A percentile compares a stretch with the other conserved stretches of the same genome.
phyloP scores from a whole-genome alignment of 2,888 invertebrate species.

The Chorisops tibialis region DNA sequence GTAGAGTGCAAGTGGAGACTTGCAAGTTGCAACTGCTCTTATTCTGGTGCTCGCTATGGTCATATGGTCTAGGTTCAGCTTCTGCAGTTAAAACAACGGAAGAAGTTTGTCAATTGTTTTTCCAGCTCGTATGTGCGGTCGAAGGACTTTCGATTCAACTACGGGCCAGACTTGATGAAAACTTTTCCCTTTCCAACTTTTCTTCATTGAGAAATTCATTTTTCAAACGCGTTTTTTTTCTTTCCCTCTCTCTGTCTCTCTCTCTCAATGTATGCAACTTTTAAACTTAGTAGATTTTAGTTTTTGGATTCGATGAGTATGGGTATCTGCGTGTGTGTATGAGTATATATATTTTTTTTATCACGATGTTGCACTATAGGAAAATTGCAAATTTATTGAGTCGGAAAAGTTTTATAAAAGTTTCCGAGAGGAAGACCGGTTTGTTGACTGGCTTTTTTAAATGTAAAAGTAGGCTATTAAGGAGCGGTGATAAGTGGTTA shows the following conservation, averaged over 20 bases:
- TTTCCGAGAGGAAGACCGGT: neutral
- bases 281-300: constrained; percentile 2
- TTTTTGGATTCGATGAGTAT: neutral
- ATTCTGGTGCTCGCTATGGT: too few species aligned
- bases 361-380: neutral
- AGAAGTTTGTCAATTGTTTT: constrained; percentile 13
- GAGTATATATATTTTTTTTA: too few species aligned
- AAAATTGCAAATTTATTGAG: constrained; percentile 15
- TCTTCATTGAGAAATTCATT: constrained; percentile 6
- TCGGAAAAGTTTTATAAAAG: constrained; percentile 5
- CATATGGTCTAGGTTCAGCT: too few species aligned
- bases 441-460: neutral
- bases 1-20: too few species aligned
- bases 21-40: too few species aligned
- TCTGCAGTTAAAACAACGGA: constrained; percentile 1
- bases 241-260: too few species aligned
- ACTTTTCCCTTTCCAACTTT: neutral
- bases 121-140: neutral
- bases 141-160: neutral
- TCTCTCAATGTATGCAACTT: neutral
- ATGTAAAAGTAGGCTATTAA: neutral
- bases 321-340: neutral
- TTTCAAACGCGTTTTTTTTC: neutral
- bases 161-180: neutral
- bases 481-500: too few species aligned